Conservation (phyloP, 2,113 vertebrate species). For the Sylvia atricapilla region DNA sequence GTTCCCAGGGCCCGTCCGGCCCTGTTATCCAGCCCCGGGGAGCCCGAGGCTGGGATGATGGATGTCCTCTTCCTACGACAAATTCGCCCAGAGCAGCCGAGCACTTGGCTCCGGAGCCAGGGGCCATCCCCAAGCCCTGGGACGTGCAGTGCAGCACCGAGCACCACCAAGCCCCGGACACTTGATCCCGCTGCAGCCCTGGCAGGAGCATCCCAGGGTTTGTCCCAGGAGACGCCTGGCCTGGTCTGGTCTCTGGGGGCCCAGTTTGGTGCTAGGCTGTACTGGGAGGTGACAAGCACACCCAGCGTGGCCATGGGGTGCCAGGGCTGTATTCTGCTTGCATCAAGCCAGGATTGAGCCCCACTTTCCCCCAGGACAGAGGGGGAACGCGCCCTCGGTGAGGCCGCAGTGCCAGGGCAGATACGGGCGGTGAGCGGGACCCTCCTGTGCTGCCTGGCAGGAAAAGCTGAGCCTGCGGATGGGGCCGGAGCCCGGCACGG, state of each 20-base stretch:
- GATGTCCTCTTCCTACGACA: neutral
- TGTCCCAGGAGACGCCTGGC: neutral
- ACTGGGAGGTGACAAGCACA: neutral
- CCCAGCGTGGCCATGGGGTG: fast-evolving
- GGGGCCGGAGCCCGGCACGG: fast-evolving
- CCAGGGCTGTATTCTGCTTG: no score
- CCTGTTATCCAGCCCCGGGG: fast-evolving
- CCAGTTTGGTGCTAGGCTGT: neutral
- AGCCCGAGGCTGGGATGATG: neutral
- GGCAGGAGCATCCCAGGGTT: fast-evolving
- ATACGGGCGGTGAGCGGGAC: neutral
- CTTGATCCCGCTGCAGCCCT: fast-evolving
- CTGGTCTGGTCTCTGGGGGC: no score
- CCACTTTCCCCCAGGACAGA: fast-evolving
- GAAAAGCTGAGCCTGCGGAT: neutral
- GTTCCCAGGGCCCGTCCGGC: fast-evolving
- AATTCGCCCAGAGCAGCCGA: fast-evolving
- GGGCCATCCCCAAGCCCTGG: neutral
- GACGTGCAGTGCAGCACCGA: neutral
- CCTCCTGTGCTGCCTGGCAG: fast-evolving
- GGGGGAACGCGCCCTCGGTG: fast-evolving
- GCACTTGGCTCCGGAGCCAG: fast-evolving
- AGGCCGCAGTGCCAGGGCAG: fast-evolving
- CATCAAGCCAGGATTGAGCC: neutral
- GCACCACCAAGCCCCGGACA: fast-evolving